Percentiles rank a stretch among this genome's conserved stretches.
These are phyloP conservation scores for Latrodectus geometricus DNA, from an alignment of 1,140 invertebrate genomes.

Conservation along the genomic window DNA sequence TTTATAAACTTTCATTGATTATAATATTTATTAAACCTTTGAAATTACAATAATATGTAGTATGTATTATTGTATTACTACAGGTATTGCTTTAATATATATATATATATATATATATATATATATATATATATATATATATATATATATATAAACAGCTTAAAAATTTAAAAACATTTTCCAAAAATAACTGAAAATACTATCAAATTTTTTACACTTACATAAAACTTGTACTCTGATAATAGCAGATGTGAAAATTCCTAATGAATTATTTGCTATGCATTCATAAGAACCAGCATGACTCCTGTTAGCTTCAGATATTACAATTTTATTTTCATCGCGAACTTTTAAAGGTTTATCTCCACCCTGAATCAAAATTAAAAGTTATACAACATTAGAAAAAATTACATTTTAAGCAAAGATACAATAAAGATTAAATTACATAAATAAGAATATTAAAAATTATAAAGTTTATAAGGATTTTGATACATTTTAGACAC, in stretches of 20 bases:
- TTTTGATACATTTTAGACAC: no score
- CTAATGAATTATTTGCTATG: conserved; percentile 60
- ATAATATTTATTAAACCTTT: neutral
- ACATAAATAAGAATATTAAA: no score
- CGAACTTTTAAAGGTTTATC: conserved; percentile 22
- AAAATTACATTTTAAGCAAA: neutral
- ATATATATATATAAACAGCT: no score
- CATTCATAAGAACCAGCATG: conserved; percentile 58
- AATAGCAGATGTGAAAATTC: conserved; percentile 54
- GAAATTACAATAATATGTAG: neutral
- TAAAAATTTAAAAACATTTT: no score
- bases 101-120: no score
- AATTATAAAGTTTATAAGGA: no score
- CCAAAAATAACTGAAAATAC: no score
- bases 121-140: no score
- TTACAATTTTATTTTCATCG: conserved; percentile 49
- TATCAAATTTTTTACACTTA: conserved; percentile 5
- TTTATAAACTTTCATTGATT: neutral
- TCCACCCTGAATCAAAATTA: conserved; percentile 19
- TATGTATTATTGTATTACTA: no score
- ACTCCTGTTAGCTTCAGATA: conserved; percentile 42
- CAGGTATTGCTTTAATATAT: no score
- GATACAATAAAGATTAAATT: neutral
- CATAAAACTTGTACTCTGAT: conserved; percentile 57
- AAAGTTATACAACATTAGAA: neutral